Percentiles rank a stretch among this genome's conserved stretches.
phyloP scores from a whole-genome alignment of 2,888 invertebrate species.

The Tachina lurida region DNA sequence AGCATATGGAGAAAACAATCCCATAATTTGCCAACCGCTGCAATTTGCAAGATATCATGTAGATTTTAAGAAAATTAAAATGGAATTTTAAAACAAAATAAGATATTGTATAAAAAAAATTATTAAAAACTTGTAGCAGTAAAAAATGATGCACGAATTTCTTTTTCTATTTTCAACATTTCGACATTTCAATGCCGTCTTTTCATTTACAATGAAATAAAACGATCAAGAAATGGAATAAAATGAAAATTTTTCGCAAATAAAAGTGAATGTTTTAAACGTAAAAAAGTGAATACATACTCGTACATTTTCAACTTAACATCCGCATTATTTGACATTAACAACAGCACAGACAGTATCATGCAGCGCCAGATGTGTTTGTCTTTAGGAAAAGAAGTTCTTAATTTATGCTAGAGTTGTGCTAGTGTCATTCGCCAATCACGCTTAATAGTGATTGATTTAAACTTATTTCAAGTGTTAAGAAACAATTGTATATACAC shows the following conservation, averaged over 20 bases:
- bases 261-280: constrained; percentile 67
- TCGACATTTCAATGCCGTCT: neutral
- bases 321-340: constrained; percentile 66
- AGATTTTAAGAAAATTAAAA: too few relatives aligned
- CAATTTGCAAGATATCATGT: too few relatives aligned
- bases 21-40: too few relatives aligned
- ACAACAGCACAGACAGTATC: constrained; percentile 13
- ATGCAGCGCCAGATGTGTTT: constrained; percentile 28
- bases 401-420: constrained; percentile 9
- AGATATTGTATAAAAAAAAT: too few relatives aligned
- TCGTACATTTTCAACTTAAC: constrained; percentile 45
- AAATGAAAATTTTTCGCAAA: constrained; percentile 10
- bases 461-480: too few relatives aligned
- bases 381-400: constrained; percentile 46
- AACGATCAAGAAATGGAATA: neutral
- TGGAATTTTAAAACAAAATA: neutral
- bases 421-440: neutral
- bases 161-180: neutral
- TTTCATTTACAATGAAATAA: constrained; percentile 14
- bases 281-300: constrained; percentile 37
- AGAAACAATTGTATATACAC: too few relatives aligned
- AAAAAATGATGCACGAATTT: neutral
- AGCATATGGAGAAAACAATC: too few relatives aligned
- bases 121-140: neutral
- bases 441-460: too few relatives aligned